These are phyloP conservation scores for Calliphora vicina DNA, from an alignment of 1,140 invertebrate species.

Conservation along the genomic window DNA sequence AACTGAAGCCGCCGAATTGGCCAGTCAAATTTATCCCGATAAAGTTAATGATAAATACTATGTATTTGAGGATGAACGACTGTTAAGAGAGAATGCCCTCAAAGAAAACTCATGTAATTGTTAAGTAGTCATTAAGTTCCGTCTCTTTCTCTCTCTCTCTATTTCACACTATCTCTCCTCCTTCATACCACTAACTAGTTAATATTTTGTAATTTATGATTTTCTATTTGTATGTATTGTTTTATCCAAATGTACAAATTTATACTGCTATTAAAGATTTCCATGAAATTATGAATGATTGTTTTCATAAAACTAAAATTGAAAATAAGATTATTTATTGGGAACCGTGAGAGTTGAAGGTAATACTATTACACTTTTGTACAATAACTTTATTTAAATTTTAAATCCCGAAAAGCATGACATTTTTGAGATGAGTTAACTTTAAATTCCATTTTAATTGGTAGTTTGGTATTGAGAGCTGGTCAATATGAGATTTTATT, in stretches of 20 bases:
- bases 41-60: constrained; percentile 39
- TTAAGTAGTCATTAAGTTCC: neutral
- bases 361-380: too few species aligned
- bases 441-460: too few species aligned
- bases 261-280: neutral
- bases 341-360: neutral
- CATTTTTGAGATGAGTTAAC: too few species aligned
- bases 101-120: neutral
- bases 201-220: neutral
- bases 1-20: constrained; percentile 41
- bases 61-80: constrained; percentile 39
- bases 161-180: neutral
- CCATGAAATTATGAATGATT: neutral
- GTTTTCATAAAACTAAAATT: neutral
- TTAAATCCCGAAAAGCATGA: too few species aligned
- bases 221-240: neutral
- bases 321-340: neutral
- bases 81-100: neutral
- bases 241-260: constrained; percentile 3
- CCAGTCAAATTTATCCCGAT: constrained; percentile 35
- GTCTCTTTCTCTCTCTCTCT: neutral
- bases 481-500: too few species aligned
- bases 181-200: neutral
- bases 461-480: too few species aligned
- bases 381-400: too few species aligned